phyloP scores from a whole-genome alignment of 2,113 vertebrate genomes.

The Gymnocephalus cernua region DNA sequence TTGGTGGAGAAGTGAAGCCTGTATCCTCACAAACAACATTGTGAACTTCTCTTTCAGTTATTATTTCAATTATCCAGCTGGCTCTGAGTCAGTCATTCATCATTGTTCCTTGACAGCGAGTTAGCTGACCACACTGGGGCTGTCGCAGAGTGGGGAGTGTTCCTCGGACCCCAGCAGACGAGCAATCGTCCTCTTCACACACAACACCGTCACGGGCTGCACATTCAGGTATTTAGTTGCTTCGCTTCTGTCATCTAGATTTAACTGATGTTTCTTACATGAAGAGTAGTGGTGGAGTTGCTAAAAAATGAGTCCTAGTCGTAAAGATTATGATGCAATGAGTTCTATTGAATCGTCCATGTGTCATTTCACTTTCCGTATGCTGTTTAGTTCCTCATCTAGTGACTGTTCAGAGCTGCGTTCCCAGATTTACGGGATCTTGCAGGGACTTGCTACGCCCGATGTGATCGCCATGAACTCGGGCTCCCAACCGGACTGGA shows the following conservation, averaged over 20 bases:
- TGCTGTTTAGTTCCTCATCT: conserved; percentile 65
- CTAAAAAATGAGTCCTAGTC: background rate
- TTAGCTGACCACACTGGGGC: conserved; percentile 74
- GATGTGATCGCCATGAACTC: conserved; percentile 80
- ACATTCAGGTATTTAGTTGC: conserved; percentile 74
- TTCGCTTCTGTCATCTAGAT: background rate
- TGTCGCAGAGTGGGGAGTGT: conserved; percentile 72
- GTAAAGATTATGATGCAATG: too few relatives aligned
- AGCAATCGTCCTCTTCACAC: conserved; percentile 71
- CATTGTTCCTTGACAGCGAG: conserved; percentile 62
- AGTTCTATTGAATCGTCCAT: background rate
- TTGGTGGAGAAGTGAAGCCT: conserved; percentile 54
- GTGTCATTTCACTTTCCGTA: background rate
- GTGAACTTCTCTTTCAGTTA: background rate
- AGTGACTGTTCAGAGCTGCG: conserved; percentile 75
- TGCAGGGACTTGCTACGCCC: conserved; percentile 68
- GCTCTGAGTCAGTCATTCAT: background rate
- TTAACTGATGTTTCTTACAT: background rate
- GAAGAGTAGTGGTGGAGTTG: background rate
- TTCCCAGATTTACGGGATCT: conserved; percentile 72
- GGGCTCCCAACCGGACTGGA: conserved; percentile 73
- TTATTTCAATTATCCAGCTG: background rate
- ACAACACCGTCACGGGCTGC: conserved; percentile 82
- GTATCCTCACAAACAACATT: conserved; percentile 76
- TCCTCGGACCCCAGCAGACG: conserved; percentile 50